These are phyloP conservation scores for Polyergus mexicanus DNA, from an alignment of 1,140 invertebrate species.

Conservation along the genomic window DNA sequence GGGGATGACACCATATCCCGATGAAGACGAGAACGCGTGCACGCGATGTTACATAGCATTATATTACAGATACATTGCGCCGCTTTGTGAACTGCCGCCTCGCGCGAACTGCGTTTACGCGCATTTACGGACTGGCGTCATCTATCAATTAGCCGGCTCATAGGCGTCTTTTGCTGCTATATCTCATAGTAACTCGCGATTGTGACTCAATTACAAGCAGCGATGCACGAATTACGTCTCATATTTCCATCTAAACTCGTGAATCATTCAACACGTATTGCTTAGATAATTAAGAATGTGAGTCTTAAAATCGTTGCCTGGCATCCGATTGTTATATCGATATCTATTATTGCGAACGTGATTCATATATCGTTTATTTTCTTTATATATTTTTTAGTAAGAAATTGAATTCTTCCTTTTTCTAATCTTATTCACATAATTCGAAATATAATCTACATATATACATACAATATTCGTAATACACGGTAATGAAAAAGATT, in stretches of 20 bases:
- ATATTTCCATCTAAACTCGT: constrained; percentile 49
- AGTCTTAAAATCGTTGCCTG: neutral
- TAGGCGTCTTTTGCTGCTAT: constrained; percentile 16
- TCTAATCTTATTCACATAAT: neutral
- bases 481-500: neutral
- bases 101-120: constrained; percentile 44
- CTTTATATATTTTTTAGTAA: neutral
- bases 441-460: constrained; percentile 9
- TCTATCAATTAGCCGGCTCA: constrained; percentile 61
- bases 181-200: constrained; percentile 39
- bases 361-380: constrained; percentile 33
- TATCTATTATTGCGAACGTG: neutral
- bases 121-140: constrained; percentile 53
- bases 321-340: neutral
- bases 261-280: constrained; percentile 50
- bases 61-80: constrained; percentile 24
- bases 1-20: constrained; percentile 71
- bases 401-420: neutral
- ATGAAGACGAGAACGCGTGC: constrained; percentile 22
- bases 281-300: neutral
- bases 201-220: constrained; percentile 44
- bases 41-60: constrained; percentile 40
- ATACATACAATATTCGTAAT: constrained; percentile 2
- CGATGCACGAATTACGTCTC: constrained; percentile 27
- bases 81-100: constrained; percentile 40